Evolutionary conservation across 2,797 vertebrate genomes (phyloP), one percentile per base, ranked within the genome.

Genomic region (Gorsachius magnificus): DNA sequence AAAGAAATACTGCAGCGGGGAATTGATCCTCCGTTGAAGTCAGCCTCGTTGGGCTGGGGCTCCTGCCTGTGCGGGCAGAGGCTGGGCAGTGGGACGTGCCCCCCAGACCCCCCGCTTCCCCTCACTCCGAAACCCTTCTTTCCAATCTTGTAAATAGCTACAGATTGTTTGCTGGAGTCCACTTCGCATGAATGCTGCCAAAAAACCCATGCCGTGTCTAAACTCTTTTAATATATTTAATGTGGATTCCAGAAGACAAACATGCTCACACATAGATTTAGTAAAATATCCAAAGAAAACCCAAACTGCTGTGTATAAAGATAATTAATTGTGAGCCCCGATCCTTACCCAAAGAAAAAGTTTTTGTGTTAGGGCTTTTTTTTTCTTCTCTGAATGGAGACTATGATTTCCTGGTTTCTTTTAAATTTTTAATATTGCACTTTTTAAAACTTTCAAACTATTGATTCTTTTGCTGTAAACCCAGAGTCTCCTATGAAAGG

Each of bases 391-490:
- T 90, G 58, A 94, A 95, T 76, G 72, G 89, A 97, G 95, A 92
- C 88, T 85, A 78, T 20, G 91, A 95, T 96, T 96, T 96, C 94
- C 94, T 96, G 90, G 72, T 76, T 92, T 92, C 91, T 96, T 96
- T 94, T 91, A 94, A 80, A 96, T 93, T 91, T 97, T 97, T 97
- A 96, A 96, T 95, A 96, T 94, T 90, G 60, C 82, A 76, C 92
- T 94, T 94, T 96, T 96, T 82, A 93, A 96, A 97, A 95, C 94
- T 96, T 89, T 96, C 89, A 60, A 95, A 93, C 93, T 97, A 96
- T 94, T 95, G 82, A 95, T 96, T 94, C 92, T 79, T 93, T 88
- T 25, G 74, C 95, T 91, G 89, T 96, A 96, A 97, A 97, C 93
- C 83, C 65, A 90, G 90, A 92, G 89, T 20, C 87, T 91, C 95